Percentiles rank a stretch among this genome's conserved stretches.
phyloP scores from a whole-genome alignment of 2,888 invertebrate species.

The Agrotis segetum region DNA sequence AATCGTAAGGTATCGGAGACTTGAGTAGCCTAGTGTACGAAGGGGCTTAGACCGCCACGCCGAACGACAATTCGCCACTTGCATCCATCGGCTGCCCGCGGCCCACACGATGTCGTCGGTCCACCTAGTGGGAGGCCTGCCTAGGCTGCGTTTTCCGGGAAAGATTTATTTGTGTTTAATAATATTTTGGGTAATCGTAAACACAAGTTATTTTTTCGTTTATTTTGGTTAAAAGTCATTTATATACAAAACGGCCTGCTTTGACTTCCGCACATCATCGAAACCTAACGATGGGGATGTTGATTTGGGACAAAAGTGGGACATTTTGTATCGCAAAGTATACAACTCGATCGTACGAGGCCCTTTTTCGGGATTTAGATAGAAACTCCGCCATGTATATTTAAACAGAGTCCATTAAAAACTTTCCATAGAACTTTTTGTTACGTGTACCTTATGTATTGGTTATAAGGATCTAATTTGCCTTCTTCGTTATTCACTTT shows the following conservation, averaged over 20 bases:
- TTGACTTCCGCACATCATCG: constrained; percentile 39
- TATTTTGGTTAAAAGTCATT: constrained; percentile 15
- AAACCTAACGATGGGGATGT: constrained; percentile 42
- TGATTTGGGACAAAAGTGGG: constrained; percentile 60
- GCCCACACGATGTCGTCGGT: no score
- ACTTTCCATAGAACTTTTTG: constrained; percentile 61
- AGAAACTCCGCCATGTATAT: constrained; percentile 66
- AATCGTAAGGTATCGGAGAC: no score
- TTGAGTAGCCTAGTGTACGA: no score
- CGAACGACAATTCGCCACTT: no score
- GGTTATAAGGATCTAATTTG: constrained; percentile 30
- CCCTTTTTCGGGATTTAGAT: constrained; percentile 72
- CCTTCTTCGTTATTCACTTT: constrained; percentile 35
- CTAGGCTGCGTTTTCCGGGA: no score
- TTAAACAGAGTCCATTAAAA: constrained; percentile 68
- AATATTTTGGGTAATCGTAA: constrained; percentile 3
- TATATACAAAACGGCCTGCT: constrained; percentile 29
- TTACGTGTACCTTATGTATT: constrained; percentile 25
- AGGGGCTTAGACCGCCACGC: no score
- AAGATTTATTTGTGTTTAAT: not conserved
- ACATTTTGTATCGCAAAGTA: constrained; percentile 62
- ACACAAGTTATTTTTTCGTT: not conserved
- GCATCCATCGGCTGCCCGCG: no score
- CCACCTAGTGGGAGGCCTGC: no score
- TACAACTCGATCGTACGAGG: constrained; percentile 43